A percentile compares a stretch with the other conserved stretches of the same genome.
phyloP scores from a whole-genome alignment of 2,888 invertebrate species.

The Athripsodes cinereus region DNA sequence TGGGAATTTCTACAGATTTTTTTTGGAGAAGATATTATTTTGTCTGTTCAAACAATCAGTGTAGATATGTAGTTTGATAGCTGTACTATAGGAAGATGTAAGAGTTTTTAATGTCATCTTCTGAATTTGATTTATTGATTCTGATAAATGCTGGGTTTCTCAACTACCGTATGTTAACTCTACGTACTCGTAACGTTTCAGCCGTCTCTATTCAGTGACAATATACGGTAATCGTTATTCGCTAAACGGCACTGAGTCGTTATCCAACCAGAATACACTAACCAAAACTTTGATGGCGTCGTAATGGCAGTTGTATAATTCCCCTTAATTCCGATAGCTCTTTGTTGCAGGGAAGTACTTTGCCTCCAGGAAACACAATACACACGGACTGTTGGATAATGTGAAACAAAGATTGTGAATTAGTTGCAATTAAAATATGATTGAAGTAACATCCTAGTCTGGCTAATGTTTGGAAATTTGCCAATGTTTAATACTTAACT shows the following conservation, averaged over 20 bases:
- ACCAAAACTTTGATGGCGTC: constrained; percentile 38
- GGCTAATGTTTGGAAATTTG: background rate
- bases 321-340: constrained; percentile 8
- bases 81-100: too few species aligned
- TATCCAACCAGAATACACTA: constrained; percentile 28
- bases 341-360: background rate
- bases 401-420: background rate
- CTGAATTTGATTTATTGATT: too few species aligned
- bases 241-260: constrained; percentile 23
- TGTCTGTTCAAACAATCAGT: too few species aligned
- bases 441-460: background rate
- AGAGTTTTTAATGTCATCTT: too few species aligned
- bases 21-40: too few species aligned
- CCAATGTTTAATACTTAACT: too few species aligned
- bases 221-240: constrained; percentile 23
- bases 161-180: too few species aligned
- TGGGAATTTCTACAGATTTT: too few species aligned
- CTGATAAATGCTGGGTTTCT: background rate
- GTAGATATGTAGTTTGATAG: too few species aligned
- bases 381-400: background rate
- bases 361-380: background rate
- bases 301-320: constrained; percentile 35
- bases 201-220: constrained; percentile 7
- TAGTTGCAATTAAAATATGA: background rate
- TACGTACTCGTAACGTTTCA: too few species aligned